Conservation (phyloP, 2,888 invertebrate species). For the Digitonthophagus gazella region DNA sequence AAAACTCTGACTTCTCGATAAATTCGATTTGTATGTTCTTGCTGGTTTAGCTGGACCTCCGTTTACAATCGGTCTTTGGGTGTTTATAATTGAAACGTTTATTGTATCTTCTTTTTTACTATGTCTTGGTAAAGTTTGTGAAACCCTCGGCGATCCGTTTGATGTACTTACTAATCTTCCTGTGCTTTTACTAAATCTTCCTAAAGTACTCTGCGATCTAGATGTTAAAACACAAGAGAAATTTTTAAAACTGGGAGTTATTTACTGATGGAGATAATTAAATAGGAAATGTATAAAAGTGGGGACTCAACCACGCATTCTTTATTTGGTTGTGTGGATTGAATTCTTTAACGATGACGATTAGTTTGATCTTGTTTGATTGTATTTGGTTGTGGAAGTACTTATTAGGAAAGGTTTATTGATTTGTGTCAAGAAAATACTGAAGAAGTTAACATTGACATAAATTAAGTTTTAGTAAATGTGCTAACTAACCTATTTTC, state of each 20-base stretch:
- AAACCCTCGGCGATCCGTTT: conserved; percentile 55
- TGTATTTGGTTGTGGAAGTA: neutral
- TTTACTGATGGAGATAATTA: neutral
- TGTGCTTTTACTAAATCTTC: conserved; percentile 80
- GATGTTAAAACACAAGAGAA: too few relatives aligned
- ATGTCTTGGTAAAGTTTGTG: conserved; percentile 75
- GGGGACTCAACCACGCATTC: neutral
- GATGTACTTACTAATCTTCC: conserved; percentile 63
- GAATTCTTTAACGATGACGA: neutral
- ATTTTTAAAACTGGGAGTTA: too few relatives aligned
- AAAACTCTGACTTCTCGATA: conserved; percentile 81
- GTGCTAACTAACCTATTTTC: conserved; percentile 52
- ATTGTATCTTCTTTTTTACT: conserved; percentile 55
- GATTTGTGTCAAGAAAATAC: too few relatives aligned
- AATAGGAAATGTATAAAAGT: neutral
- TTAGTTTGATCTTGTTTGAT: neutral
- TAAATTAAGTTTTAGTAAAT: too few relatives aligned
- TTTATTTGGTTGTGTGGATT: neutral
- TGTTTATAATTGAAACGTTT: conserved; percentile 64
- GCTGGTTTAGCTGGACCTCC: conserved; percentile 76
- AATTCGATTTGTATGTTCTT: conserved; percentile 69
- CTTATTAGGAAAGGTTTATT: neutral
- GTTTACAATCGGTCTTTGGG: conserved; percentile 40
- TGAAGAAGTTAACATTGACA: too few relatives aligned
- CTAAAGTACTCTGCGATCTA: conserved; percentile 73